Evolutionary conservation across 2,888 invertebrate genomes (phyloP).

Genomic region (Phortica magna): DNA sequence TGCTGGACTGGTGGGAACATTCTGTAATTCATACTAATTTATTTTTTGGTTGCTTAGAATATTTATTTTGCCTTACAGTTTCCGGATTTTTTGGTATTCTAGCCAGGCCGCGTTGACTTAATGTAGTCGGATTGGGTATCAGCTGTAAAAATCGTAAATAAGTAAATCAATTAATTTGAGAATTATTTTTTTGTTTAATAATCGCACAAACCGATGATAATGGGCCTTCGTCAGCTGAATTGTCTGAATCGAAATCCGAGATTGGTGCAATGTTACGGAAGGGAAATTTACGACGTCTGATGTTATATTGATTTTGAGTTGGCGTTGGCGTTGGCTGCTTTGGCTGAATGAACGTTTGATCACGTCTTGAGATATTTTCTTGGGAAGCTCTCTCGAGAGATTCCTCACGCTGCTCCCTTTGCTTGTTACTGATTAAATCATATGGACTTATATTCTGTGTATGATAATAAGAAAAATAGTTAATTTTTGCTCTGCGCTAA

Average conservation of each 20-base stretch:
- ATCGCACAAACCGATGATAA: background rate
- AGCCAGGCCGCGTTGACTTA: background rate
- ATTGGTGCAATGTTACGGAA: background rate
- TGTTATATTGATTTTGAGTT: background rate
- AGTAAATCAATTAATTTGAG: background rate
- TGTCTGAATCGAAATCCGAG: background rate
- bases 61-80: background rate
- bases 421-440: background rate
- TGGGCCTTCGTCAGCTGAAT: background rate
- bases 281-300: background rate
- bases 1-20: background rate
- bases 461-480: no score
- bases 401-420: background rate
- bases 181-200: background rate
- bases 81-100: background rate
- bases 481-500: background rate
- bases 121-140: background rate
- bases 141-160: background rate
- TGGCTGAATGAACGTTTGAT: background rate
- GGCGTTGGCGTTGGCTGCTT: background rate
- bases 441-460: background rate
- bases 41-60: background rate
- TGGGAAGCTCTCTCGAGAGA: background rate
- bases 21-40: background rate
- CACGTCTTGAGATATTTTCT: background rate